A percentile compares a stretch with the other conserved stretches of the same genome.
Evolutionary conservation across 2,888 invertebrate species (phyloP).

Genomic region (Drosophila mercatorum): DNA sequence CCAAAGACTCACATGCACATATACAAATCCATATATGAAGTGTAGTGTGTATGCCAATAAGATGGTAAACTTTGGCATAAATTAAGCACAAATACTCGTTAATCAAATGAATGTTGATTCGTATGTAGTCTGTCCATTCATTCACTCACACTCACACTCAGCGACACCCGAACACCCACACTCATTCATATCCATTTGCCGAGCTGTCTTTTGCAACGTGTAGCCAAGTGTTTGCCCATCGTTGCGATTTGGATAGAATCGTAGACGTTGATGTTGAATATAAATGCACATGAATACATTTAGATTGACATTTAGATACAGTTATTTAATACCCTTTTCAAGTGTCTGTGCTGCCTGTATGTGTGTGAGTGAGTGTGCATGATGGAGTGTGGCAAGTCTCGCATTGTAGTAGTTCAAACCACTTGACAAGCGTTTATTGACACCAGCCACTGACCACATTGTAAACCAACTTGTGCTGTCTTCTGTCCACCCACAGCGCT

Average conservation of each 20-base stretch:
- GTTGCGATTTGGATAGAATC: slow-evolving; percentile 16
- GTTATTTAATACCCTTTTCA: slow-evolving; percentile 67
- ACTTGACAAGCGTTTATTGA: slow-evolving; percentile 51
- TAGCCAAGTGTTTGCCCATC: slow-evolving; percentile 25
- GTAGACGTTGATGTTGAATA: slow-evolving; percentile 44
- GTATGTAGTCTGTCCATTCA: slow-evolving; percentile 30
- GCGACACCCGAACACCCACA: slow-evolving; percentile 1
- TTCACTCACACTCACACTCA: neutral
- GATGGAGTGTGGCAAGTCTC: slow-evolving; percentile 43
- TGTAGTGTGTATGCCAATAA: slow-evolving; percentile 42
- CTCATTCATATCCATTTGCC: slow-evolving; percentile 47
- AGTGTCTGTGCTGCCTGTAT: slow-evolving; percentile 25
- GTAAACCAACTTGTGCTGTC: slow-evolving; percentile 1
- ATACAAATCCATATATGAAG: neutral
- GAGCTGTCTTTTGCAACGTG: slow-evolving; percentile 44
- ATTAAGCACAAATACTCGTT: slow-evolving; percentile 76
- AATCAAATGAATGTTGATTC: slow-evolving; percentile 75
- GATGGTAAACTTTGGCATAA: slow-evolving; percentile 65
- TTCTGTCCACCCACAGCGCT: slow-evolving; percentile 41
- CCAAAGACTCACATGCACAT: neutral
- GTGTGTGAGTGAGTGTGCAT: slow-evolving; percentile 25
- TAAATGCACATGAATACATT: slow-evolving; percentile 76
- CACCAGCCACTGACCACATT: slow-evolving; percentile 6
- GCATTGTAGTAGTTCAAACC: slow-evolving; percentile 23
- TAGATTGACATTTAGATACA: slow-evolving; percentile 76